phyloP scores from a whole-genome alignment of 2,797 vertebrate genomes.

The Sebastes diploproa region DNA sequence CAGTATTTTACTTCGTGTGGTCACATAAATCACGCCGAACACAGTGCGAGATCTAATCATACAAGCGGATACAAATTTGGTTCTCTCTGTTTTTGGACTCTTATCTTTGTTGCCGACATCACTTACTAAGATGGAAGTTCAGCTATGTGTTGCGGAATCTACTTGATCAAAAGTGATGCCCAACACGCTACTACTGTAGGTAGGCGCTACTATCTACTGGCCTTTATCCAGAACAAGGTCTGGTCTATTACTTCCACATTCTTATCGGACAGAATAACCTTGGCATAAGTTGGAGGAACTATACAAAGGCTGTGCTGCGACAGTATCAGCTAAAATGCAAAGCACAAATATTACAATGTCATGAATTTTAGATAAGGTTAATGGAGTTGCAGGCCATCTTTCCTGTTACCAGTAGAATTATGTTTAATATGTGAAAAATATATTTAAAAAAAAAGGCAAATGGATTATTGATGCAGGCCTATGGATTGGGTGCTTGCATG shows the following conservation, averaged over 20 bases:
- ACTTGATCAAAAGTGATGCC: slow-evolving; percentile 16
- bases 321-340: background rate
- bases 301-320: background rate
- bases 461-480: background rate
- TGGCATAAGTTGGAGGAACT: slow-evolving; percentile 29
- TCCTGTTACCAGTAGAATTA: background rate
- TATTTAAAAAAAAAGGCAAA: background rate
- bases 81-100: slow-evolving; percentile 9
- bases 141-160: slow-evolving; percentile 13
- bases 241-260: slow-evolving; percentile 4
- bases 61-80: background rate
- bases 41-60: slow-evolving; percentile 5
- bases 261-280: slow-evolving; percentile 44
- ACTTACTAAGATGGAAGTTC: slow-evolving; percentile 11
- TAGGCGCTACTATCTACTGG: slow-evolving; percentile 46
- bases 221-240: slow-evolving; percentile 32
- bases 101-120: slow-evolving; percentile 34
- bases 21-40: slow-evolving; percentile 38
- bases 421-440: background rate
- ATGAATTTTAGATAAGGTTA: background rate
- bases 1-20: slow-evolving; percentile 16
- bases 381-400: background rate
- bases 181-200: slow-evolving; percentile 6
- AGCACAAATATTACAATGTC: background rate
- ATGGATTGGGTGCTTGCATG: background rate